Evolutionary conservation across 1,140 invertebrate species (phyloP).

Genomic region (Cylas formicarius): DNA sequence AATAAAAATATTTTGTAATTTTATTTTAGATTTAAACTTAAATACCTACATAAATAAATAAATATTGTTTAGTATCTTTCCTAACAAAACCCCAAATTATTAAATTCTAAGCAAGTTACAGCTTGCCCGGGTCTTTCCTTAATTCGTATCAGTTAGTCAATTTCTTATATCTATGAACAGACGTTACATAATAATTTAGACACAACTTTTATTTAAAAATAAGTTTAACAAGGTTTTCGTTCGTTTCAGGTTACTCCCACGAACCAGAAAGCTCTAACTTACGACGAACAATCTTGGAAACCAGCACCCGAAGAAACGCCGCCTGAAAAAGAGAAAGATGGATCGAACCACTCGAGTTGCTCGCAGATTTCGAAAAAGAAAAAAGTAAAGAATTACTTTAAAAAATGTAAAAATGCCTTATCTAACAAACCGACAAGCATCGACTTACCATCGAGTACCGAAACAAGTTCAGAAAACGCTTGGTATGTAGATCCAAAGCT

Average conservation of each 20-base stretch:
- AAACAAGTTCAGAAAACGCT: conserved; percentile 17
- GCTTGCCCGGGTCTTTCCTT: too few relatives aligned
- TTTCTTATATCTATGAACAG: too few relatives aligned
- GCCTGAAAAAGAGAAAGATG: conserved; percentile 20
- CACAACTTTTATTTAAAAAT: conserved; percentile 4
- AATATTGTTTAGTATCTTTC: too few relatives aligned
- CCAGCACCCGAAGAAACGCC: conserved; percentile 23
- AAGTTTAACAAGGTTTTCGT: conserved; percentile 5
- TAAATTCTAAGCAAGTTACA: too few relatives aligned
- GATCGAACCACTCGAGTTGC: conserved; percentile 15
- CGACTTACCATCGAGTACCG: conserved; percentile 17
- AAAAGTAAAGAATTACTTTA: conserved; percentile 45
- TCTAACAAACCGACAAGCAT: conserved; percentile 23
- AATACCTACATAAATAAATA: too few relatives aligned
- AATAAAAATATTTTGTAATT: too few relatives aligned
- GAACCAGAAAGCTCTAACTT: conserved; percentile 32
- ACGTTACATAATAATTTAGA: too few relatives aligned
- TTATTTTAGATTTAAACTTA: too few relatives aligned
- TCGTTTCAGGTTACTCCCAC: conserved; percentile 40
- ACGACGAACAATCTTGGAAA: conserved; percentile 40
- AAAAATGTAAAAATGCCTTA: conserved; percentile 46
- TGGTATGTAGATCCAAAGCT: conserved; percentile 26
- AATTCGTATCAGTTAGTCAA: too few relatives aligned
- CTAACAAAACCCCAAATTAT: too few relatives aligned
- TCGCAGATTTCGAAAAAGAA: conserved; percentile 44